phyloP scores from a whole-genome alignment of 2,888 invertebrate species.

The Tenthredo notha region DNA sequence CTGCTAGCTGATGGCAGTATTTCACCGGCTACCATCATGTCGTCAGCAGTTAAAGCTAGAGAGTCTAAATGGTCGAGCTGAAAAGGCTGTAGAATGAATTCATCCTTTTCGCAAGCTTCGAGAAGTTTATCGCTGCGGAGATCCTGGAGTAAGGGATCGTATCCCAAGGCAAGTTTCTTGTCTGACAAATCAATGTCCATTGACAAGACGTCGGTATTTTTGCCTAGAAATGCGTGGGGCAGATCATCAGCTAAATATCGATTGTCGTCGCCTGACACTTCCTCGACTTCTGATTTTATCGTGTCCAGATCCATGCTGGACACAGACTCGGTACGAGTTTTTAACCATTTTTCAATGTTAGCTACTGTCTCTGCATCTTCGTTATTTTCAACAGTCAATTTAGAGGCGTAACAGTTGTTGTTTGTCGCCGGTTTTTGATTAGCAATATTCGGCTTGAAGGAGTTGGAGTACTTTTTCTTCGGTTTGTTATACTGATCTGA shows the following conservation, averaged over 20 bases:
- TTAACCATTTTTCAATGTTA: slow-evolving; percentile 75
- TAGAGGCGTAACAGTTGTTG: slow-evolving; percentile 33
- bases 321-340: slow-evolving; percentile 70
- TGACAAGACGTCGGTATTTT: slow-evolving; percentile 68
- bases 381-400: neutral
- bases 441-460: neutral
- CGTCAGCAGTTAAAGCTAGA: slow-evolving; percentile 68
- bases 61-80: slow-evolving; percentile 72
- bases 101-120: slow-evolving; percentile 69
- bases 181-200: slow-evolving; percentile 71
- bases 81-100: slow-evolving; percentile 71
- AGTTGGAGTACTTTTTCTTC: slow-evolving; percentile 6
- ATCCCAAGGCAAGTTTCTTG: slow-evolving; percentile 69
- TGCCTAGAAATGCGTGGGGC: slow-evolving; percentile 69
- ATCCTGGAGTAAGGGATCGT: slow-evolving; percentile 71
- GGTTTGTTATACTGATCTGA: neutral
- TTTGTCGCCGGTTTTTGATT: slow-evolving; percentile 40
- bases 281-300: slow-evolving; percentile 67
- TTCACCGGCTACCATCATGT: slow-evolving; percentile 73
- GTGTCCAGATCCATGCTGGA: slow-evolving; percentile 71
- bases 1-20: slow-evolving; percentile 69
- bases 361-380: slow-evolving; percentile 65
- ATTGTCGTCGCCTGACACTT: slow-evolving; percentile 66
- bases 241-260: slow-evolving; percentile 70
- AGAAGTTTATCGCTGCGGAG: slow-evolving; percentile 70